A percentile compares a stretch with the other conserved stretches of the same genome.
These are phyloP conservation scores for Eufriesea mexicana DNA, from an alignment of 1,140 invertebrate genomes.

Conservation along the genomic window DNA sequence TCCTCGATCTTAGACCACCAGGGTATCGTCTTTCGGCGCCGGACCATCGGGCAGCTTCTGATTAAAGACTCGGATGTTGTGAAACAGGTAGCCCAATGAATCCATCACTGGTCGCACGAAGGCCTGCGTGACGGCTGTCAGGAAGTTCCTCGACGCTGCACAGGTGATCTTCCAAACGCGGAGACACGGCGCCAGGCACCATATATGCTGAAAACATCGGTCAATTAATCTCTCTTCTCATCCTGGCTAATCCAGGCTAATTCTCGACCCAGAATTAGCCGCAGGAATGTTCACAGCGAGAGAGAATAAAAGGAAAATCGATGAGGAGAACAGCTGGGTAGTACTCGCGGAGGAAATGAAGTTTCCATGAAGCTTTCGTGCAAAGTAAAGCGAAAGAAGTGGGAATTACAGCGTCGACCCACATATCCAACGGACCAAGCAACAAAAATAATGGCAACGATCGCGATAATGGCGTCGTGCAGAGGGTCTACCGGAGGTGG, in stretches of 20 bases:
- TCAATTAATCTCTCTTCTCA: too few relatives aligned
- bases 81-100: slow-evolving; percentile 85
- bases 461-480: not conserved
- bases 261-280: not conserved
- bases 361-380: not conserved
- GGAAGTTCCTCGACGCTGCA: slow-evolving; percentile 84
- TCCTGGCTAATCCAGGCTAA: too few relatives aligned
- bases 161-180: slow-evolving; percentile 87
- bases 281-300: not conserved
- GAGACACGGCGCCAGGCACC: slow-evolving; percentile 87
- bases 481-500: not conserved
- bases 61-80: slow-evolving; percentile 85
- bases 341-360: not conserved
- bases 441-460: slow-evolving; percentile 7
- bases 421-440: not conserved
- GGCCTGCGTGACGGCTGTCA: slow-evolving; percentile 84
- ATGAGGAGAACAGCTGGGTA: too few relatives aligned
- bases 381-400: not conserved
- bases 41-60: slow-evolving; percentile 81
- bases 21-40: slow-evolving; percentile 69
- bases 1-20: slow-evolving; percentile 1
- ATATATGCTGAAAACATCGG: slow-evolving; percentile 86
- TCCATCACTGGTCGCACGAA: slow-evolving; percentile 85
- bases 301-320: not conserved
- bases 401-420: not conserved